phyloP scores from a whole-genome alignment of 2,888 invertebrate genomes.

The Lasius platythorax region DNA sequence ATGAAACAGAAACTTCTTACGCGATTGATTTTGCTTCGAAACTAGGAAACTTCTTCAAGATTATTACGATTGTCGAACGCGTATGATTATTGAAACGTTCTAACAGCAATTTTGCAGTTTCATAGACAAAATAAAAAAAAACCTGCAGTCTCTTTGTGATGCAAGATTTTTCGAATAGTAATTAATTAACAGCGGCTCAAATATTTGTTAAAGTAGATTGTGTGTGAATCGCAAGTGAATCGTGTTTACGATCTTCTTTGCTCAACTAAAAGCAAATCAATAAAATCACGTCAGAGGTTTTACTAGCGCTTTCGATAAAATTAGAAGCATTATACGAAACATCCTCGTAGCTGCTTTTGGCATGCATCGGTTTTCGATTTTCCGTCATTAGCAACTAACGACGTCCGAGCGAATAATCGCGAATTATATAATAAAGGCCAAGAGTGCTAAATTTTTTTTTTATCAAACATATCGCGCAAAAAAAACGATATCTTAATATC shows the following conservation, averaged over 20 bases:
- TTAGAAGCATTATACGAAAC: slow-evolving; percentile 27
- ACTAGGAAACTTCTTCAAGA: background rate
- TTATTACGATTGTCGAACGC: background rate
- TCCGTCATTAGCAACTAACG: slow-evolving; percentile 1
- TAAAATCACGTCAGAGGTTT: slow-evolving; percentile 35
- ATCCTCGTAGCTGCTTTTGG: background rate
- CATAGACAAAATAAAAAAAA: background rate
- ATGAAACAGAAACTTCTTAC: background rate
- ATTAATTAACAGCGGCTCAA: background rate
- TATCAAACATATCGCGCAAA: background rate
- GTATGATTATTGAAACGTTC: background rate
- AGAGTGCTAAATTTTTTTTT: background rate
- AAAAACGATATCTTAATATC: background rate
- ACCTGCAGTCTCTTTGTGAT: background rate
- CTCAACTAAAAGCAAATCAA: slow-evolving; percentile 37
- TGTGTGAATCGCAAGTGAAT: background rate
- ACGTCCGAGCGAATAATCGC: background rate
- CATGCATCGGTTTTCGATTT: background rate
- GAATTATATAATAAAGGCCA: background rate
- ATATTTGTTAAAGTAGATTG: background rate
- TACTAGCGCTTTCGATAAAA: slow-evolving; percentile 40
- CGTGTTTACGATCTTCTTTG: background rate
- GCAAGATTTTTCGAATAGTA: background rate
- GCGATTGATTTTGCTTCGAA: background rate
- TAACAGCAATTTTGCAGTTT: background rate